Base-by-base conservation (phyloP, 2,888 invertebrate genomes). In the Agonum fuliginosum region DNA sequence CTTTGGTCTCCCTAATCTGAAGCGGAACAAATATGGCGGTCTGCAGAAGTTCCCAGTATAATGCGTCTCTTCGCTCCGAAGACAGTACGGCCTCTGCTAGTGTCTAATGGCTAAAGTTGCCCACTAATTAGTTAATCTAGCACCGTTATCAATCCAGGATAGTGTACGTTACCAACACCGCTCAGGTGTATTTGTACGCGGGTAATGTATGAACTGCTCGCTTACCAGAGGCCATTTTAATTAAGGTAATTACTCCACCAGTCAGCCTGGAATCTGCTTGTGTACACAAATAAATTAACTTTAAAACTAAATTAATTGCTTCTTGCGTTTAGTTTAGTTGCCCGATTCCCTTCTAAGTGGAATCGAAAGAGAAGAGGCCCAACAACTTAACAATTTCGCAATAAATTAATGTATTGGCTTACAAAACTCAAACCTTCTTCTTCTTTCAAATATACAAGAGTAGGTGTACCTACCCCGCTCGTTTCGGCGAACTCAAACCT, bases 231-330 rank as follows among this genome's bases (percentile, higher is more conserved):
- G 77, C 77, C 85, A 85, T 86, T 86, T 86, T 86, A 87, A 87
- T 87, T 87, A 86, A 86, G 85, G 86, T 87, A 86, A 87, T 87
- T 87, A 86, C 85, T 86, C 85, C 84, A 83, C 82, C 82, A 83
- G 82, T 83, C 84, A 81, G 83, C 82, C 58, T 70, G 58, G 70
- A 77, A 77, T 77, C 77, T 70, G 58, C 82, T 84, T 84, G 84
- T 86, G 84, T 85, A 84, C 84, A 86, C 86, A 86, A 86, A 86
- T 86, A 86, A 86, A 87, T 87, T 86, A 86, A 87, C 86, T 87
- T 87, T 86, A 85, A 86, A 87, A 86, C 84, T 86, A 86, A 86
- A 86, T 87, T 86, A 87, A 86, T 86, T 85, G 86, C 86, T 85
- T 84, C 86, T 86, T 86, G 85, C 85, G 84, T 86, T 87, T 86